phyloP scores from a whole-genome alignment of 2,113 vertebrate species.

The Caretta caretta region DNA sequence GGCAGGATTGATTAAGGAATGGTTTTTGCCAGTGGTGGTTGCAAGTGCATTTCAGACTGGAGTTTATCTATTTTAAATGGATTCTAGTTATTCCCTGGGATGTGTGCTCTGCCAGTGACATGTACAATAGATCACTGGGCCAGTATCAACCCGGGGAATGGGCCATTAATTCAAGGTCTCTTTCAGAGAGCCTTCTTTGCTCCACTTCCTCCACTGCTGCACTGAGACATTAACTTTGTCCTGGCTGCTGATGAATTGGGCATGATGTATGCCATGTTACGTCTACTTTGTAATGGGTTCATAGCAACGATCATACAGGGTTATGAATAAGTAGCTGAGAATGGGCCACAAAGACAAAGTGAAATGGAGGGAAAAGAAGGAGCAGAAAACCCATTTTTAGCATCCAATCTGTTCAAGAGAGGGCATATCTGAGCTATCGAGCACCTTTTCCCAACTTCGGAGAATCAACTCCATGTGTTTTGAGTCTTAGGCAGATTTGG shows the following conservation, averaged over 20 bases:
- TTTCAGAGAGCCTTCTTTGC: conserved; percentile 18
- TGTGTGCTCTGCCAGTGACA: neutral
- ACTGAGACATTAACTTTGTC: neutral
- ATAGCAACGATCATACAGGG: neutral
- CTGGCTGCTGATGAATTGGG: conserved; percentile 12
- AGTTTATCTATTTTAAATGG: neutral
- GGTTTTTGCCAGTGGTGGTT: neutral
- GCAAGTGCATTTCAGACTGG: neutral
- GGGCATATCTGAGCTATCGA: neutral
- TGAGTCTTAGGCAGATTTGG: neutral
- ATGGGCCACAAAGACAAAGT: rapidly evolving
- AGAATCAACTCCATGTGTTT: neutral
- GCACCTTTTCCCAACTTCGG: neutral
- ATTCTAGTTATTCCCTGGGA: neutral
- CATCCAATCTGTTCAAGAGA: neutral
- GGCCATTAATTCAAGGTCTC: neutral
- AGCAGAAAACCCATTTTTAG: neutral
- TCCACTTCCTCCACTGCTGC: neutral
- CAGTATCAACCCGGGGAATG: neutral
- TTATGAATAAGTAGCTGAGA: neutral
- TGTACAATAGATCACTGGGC: neutral
- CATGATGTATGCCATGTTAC: neutral
- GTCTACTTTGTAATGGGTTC: neutral
- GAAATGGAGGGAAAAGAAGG: neutral
- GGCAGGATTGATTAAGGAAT: neutral